Evolutionary conservation across 2,113 vertebrate genomes (phyloP).

Genomic region (Equus quagga): DNA sequence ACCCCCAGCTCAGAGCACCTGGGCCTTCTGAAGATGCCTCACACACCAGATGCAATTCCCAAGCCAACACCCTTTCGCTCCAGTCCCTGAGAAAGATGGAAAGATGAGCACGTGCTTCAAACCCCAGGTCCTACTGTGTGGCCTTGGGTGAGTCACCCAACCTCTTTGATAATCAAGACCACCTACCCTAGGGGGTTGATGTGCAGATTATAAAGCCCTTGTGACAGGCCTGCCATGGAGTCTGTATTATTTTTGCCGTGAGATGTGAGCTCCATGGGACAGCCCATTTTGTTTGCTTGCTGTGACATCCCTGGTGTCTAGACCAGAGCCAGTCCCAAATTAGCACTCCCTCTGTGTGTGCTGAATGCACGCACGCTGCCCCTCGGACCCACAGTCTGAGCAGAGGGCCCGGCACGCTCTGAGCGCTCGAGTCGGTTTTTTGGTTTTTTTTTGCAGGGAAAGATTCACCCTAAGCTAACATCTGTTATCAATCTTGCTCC

Average conservation of each 20-base stretch:
- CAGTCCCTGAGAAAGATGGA: not conserved
- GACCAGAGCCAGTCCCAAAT: accelerated
- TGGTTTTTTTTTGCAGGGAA: too few relatives aligned
- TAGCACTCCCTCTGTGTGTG: accelerated
- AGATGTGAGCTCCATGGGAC: accelerated
- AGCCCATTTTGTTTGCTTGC: not conserved
- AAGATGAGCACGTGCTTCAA: not conserved
- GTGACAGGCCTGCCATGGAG: not conserved
- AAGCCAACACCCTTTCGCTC: accelerated
- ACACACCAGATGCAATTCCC: not conserved
- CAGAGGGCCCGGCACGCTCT: accelerated
- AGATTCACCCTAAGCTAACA: too few relatives aligned
- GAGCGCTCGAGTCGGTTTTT: too few relatives aligned
- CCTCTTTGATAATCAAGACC: not conserved
- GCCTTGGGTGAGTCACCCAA: not conserved
- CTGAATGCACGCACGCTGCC: accelerated
- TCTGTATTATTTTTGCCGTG: not conserved
- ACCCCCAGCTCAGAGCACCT: not conserved
- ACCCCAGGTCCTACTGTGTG: not conserved
- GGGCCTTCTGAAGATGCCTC: not conserved
- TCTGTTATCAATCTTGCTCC: too few relatives aligned
- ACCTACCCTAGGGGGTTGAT: too few relatives aligned
- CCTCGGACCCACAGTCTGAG: accelerated
- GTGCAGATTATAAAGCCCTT: accelerated
- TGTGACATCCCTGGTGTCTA: accelerated